Evolutionary conservation across 2,113 vertebrate species (phyloP), one percentile per base, ranked within the genome.

Genomic region (Oncorhynchus kisutch): DNA sequence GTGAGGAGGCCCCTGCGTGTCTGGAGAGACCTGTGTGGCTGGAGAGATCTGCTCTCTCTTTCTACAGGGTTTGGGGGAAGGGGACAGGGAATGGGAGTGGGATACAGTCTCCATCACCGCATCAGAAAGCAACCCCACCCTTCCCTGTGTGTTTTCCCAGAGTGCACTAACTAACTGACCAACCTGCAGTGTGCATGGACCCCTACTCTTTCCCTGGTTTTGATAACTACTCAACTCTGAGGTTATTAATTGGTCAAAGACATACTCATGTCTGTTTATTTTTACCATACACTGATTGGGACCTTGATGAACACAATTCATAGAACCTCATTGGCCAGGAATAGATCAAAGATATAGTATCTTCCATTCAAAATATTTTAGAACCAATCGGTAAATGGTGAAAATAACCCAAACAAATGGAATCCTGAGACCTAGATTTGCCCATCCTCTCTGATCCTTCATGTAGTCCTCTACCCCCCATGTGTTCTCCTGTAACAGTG

Each of bases 211-310:
- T 92, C 39, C 39, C 39, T 45, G 9, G 39, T 45, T 45, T 92
- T 90, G 94, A 95, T 94, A 94, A 95, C 92, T 91, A 91, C 90
- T 90, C 91, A 82, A 0, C 0, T 94, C 39, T 45, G 39, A 11
- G 92, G 90, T 93, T 93, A 94, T 95, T 91, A 85, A 76, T 93
- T 87, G 93, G 92, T 93, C 91, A 90, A 45, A 45, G 39, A 11
- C 39, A 90, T 31, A 29, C 24, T 64, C 8, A 45, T 45, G 39
- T 77, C 59, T 31, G 3, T 31, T 80, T 83, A 74, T 90, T 94
- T 95, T 31, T 94, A 92, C 93, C 93, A 93, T 95, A 92, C 91
- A 89, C 85, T 90, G 90, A 88, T 88, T 91, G 29, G 39, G 24
- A 29, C 51, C 51, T 54, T 54, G 51, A 18, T 54, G 12, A 54